Evolutionary conservation across 2,797 vertebrate genomes (phyloP), one percentile per base, ranked within the genome.

Genomic region (Parotocinclus haroldoi): DNA sequence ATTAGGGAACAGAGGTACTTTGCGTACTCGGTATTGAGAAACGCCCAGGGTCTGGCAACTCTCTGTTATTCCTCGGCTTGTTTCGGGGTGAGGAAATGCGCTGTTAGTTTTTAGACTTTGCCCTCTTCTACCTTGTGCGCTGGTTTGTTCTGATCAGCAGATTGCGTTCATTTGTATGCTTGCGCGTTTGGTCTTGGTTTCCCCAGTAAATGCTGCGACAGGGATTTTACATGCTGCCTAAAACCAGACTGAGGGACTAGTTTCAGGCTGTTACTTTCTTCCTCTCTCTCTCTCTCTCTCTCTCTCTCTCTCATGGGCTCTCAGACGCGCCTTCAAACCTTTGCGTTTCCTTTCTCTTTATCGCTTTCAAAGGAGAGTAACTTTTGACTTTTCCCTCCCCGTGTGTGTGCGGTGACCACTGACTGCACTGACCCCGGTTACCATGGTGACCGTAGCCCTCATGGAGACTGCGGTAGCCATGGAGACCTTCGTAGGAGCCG

Each of bases 181-280:
- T 54, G 19, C 70, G 51, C 67, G 66, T 76, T 65, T 75, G 40
- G 66, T 40, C 37, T 62, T 53, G 16, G 55, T 55, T 72, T 80
- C 74, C n/a, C 74, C 76, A 74, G 44, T 68, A 63, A 27, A 76
- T 74, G 76, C 76, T 78, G 71, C 72, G 68, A 72, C 76, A 80
- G 74, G 68, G 60, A 18, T 76, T 76, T 63, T 70, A 76, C 71
- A 75, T 14, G 48, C 44, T 11, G 71, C 75, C 68, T 73, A 14
- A 14, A 76, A 70, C 74, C 2, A 66, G 39, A 70, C 74, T 76
- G 49, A 63, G 54, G 63, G 70, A 66, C 1, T 52, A 7, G 70
- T 73, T 73, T 60, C 58, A 73, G 74, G 74, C 39, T 63, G 46
- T 48, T 3, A 71, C 73, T 69, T 9, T 66, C 27, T 1, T 48